Percentiles rank a stretch among this genome's conserved stretches.
phyloP scores from a whole-genome alignment of 2,888 invertebrate genomes.

The Drosophila tripunctata region DNA sequence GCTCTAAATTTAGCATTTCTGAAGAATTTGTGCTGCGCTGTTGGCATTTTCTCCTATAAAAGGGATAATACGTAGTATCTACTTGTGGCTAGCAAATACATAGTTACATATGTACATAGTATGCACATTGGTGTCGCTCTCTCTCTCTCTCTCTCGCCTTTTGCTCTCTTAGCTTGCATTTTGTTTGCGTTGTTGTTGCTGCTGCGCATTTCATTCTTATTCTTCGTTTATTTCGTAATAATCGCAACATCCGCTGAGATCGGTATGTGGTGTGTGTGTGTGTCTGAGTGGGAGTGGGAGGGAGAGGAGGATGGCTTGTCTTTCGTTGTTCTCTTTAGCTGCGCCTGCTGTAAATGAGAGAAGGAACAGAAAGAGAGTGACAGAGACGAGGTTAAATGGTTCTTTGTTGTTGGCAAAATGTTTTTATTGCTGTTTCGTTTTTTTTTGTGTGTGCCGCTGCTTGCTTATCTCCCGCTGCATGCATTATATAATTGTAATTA shows the following conservation, averaged over 20 bases:
- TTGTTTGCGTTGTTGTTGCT: slow-evolving; percentile 45
- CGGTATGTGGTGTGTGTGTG: background rate
- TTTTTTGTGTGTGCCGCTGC: slow-evolving; percentile 1
- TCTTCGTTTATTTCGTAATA: slow-evolving; percentile 76
- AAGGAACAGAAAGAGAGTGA: too few relatives aligned
- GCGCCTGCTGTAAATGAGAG: slow-evolving; percentile 6
- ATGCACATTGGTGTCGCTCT: slow-evolving; percentile 7
- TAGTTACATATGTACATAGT: background rate
- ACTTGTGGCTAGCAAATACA: slow-evolving; percentile 21
- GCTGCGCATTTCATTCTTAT: slow-evolving; percentile 56
- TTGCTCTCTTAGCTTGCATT: slow-evolving; percentile 36
- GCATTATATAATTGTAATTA: slow-evolving; percentile 63
- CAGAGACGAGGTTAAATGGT: slow-evolving; percentile 10
- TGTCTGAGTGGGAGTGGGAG: background rate
- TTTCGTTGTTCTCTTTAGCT: slow-evolving; percentile 14
- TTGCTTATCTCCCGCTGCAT: slow-evolving; percentile 35
- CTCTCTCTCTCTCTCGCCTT: too few relatives aligned
- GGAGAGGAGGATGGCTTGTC: background rate
- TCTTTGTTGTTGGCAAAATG: slow-evolving; percentile 54
- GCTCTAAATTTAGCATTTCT: slow-evolving; percentile 76
- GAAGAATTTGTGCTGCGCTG: slow-evolving; percentile 63
- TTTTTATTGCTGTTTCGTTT: slow-evolving; percentile 3
- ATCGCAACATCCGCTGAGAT: slow-evolving; percentile 68
- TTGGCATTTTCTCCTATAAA: slow-evolving; percentile 72
- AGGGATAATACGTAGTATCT: slow-evolving; percentile 66